Evolutionary conservation across 2,888 invertebrate genomes (phyloP), one percentile per base, ranked within the genome.

Genomic region (Brachyopa scutellaris): DNA sequence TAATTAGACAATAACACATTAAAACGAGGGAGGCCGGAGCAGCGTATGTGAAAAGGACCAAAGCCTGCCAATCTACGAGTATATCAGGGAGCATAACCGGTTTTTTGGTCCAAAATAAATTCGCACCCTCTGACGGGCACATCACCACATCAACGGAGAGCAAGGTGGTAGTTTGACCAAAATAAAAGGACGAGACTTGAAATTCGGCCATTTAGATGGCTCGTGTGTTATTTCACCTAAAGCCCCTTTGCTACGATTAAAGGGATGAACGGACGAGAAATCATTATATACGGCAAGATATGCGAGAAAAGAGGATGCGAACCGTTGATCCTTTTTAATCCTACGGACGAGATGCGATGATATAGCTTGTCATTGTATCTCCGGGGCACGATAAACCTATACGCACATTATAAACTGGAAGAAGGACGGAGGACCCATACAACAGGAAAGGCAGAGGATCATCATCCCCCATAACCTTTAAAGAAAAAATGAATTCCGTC

Each of bases 381-480:
- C 88, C 80, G 73, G 89, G 88, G 89, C 86, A 87, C 85, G 86
- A 87, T 89, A 88, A 89, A 88, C 88, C 88, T 88, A 89, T 89
- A 90, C 88, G 89, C 89, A 90, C 89, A 88, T 89, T 90, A 89
- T 90, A 89, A 89, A 89, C 88, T 88, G 88, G 88, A 87, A 87
- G 86, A 87, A 85, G 88, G 86, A 47, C 36, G 86, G 87, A 85
- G 88, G 86, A 47, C 36, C 59, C 42, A 19, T 11, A 31, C 47
- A 11, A 45, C n/a, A n/a, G n/a, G n/a, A n/a, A n/a, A n/a, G n/a
- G n/a, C n/a, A 38, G 47, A 62, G 45, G 19, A 42, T 55, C 55
- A 57, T 61, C 62, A 69, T 42, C 67, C 79, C 53, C 64, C 51
- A 23, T 21, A 57, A 55, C n/a, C 40, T 42, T 57, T 13, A 11